phyloP scores from a whole-genome alignment of 2,888 invertebrate species.

The Diarsia brunnea region DNA sequence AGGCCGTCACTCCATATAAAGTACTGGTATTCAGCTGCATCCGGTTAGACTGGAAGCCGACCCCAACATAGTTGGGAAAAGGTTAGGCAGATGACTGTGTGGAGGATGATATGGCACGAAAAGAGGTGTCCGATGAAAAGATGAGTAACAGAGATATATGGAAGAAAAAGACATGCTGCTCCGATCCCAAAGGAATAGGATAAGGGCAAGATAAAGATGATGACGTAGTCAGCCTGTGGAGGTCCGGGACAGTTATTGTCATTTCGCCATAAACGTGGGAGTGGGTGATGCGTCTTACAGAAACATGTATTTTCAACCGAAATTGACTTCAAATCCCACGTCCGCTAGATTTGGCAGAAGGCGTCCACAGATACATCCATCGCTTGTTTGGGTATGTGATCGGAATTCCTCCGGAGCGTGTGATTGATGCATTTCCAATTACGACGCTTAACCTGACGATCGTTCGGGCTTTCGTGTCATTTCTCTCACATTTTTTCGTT shows the following conservation, averaged over 20 bases:
- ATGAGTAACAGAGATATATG: too few relatives aligned
- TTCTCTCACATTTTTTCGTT: not conserved
- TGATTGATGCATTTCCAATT: not conserved
- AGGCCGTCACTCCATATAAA: too few relatives aligned
- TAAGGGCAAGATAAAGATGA: too few relatives aligned
- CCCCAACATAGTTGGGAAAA: too few relatives aligned
- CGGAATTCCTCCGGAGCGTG: not conserved
- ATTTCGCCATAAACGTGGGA: slow-evolving; percentile 11
- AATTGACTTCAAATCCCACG: not conserved
- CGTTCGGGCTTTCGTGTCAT: not conserved
- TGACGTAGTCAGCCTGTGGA: slow-evolving; percentile 16
- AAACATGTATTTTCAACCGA: not conserved
- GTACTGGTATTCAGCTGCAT: too few relatives aligned
- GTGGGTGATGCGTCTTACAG: not conserved
- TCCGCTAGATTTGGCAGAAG: not conserved
- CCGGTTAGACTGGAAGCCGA: too few relatives aligned
- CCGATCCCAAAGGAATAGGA: too few relatives aligned
- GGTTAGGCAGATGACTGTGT: too few relatives aligned
- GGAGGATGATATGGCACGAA: too few relatives aligned
- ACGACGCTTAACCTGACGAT: not conserved
- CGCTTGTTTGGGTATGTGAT: not conserved
- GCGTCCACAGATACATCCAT: not conserved
- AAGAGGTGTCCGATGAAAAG: too few relatives aligned
- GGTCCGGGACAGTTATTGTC: slow-evolving; percentile 28
- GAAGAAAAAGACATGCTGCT: too few relatives aligned